Evolutionary conservation across 1,140 invertebrate genomes (phyloP), one percentile per base, ranked within the genome.

Genomic region (Halictus rubicundus): DNA sequence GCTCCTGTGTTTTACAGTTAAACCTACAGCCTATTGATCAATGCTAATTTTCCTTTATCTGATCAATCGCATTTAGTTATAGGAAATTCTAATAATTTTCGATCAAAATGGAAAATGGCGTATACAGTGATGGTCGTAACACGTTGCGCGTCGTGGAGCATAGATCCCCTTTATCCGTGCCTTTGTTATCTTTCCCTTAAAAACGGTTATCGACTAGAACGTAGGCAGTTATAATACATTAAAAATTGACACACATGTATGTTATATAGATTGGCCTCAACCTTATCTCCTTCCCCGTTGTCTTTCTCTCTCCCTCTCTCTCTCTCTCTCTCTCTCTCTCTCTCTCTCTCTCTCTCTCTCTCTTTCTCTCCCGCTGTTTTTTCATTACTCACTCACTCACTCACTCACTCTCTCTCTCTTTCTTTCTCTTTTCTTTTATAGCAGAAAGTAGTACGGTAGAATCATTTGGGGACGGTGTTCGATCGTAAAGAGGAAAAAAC

Each of bases 211-310:
- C 78, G 87, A 88, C 88, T 91, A 91, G 84, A 89, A 89, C 89
- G 84, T 85, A 89, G 81, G 84, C 84, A 89, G 81, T 87, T 90
- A 89, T 88, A 72, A 86, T 91, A 92, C 89, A 91, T 92, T 91
- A 90, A 91, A 92, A 92, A 92, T 92, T 91, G 91, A 92, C 90
- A 91, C 89, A 91, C 88, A 92, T 91, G 90, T 88, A 80, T 74
- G 59, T 87, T 81, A 81, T 80, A 86, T 73, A 66, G 89, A 89
- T 89, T 80, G 85, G 88, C 82, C 84, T 81, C 80, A 68, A 54
- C 73, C 42, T 77, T 57, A 54, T 64, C 73, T 23, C 59, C 59
- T 57, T 19, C 57, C 65, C 37, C 16, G 2, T 49, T 42, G 19
- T 14, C 32, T 37, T 9, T 6, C 32, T 60, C 61, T 66, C 42